Conservation (phyloP, 2,113 vertebrate genomes). For the Scomber colias region DNA sequence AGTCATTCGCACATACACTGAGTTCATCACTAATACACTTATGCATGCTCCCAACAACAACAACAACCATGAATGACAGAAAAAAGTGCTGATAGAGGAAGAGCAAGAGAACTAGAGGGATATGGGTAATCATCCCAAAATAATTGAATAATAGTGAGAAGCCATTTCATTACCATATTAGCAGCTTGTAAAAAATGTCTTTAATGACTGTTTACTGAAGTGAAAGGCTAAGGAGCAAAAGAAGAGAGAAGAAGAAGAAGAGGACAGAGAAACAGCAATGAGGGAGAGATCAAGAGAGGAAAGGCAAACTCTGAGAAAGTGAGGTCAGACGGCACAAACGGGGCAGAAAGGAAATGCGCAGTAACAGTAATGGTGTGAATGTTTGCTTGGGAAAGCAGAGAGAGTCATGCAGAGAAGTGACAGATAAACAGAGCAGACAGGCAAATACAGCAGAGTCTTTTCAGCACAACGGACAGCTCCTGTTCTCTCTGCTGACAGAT, state of each 20-base stretch:
- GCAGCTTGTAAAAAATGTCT: constrained; percentile 16
- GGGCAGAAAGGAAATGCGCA: constrained; percentile 15
- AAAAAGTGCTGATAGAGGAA: constrained; percentile 8
- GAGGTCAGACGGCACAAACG: constrained; percentile 39
- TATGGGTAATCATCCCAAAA: constrained; percentile 34
- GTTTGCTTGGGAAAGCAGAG: constrained; percentile 28
- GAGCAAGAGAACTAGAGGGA: neutral
- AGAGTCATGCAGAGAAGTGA: constrained; percentile 7
- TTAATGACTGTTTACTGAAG: constrained; percentile 52
- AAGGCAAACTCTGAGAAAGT: constrained; percentile 7
- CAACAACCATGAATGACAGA: constrained; percentile 37
- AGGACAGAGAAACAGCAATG: neutral
- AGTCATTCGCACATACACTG: constrained; percentile 48
- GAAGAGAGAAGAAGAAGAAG: neutral
- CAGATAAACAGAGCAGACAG: constrained; percentile 34
- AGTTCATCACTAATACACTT: constrained; percentile 29
- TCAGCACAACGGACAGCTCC: constrained; percentile 79
- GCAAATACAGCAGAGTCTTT: constrained; percentile 43
- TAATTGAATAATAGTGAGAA: constrained; percentile 56
- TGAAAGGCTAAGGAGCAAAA: constrained; percentile 31
- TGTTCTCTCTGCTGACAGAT: constrained; percentile 49
- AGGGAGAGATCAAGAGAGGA: constrained; percentile 24
- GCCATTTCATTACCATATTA: constrained; percentile 47
- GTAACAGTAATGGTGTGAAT: constrained; percentile 11
- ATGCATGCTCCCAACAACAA: constrained; percentile 7